phyloP scores from a whole-genome alignment of 2,113 vertebrate species.

The Bungarus multicinctus region DNA sequence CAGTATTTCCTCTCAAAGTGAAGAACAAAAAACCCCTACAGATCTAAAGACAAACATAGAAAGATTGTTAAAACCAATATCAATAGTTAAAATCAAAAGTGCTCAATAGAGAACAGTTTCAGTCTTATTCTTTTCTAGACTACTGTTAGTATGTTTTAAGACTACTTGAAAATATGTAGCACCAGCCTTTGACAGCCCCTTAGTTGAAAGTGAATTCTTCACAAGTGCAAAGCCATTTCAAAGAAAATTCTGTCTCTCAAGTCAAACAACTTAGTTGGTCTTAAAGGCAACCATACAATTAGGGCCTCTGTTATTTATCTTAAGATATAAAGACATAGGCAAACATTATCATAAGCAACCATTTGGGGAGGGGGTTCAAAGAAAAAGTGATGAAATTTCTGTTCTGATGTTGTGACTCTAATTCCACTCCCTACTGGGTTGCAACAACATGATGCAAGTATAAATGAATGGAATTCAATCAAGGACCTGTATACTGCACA shows the following conservation, averaged over 20 bases:
- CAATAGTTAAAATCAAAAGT: background rate
- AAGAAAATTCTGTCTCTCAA: background rate
- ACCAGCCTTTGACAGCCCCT: too few species aligned
- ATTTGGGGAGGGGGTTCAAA: background rate
- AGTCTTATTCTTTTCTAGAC: background rate
- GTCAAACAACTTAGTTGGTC: background rate
- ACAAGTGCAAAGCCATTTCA: background rate
- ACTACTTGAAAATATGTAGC: background rate
- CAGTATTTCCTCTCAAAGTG: background rate
- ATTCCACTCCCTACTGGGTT: background rate
- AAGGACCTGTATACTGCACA: too few species aligned
- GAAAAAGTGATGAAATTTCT: background rate
- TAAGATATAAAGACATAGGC: background rate
- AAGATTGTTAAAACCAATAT: background rate
- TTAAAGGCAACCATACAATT: background rate
- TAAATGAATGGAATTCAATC: background rate
- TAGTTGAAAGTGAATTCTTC: background rate
- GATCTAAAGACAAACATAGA: background rate
- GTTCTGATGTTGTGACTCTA: background rate
- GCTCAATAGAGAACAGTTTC: background rate
- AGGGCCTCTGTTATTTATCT: background rate
- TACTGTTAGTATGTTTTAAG: background rate
- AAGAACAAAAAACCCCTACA: background rate
- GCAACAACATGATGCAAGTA: background rate
- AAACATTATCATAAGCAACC: background rate